Evolutionary conservation across 2,113 vertebrate species (phyloP).

Genomic region (Dasypus novemcinctus): DNA sequence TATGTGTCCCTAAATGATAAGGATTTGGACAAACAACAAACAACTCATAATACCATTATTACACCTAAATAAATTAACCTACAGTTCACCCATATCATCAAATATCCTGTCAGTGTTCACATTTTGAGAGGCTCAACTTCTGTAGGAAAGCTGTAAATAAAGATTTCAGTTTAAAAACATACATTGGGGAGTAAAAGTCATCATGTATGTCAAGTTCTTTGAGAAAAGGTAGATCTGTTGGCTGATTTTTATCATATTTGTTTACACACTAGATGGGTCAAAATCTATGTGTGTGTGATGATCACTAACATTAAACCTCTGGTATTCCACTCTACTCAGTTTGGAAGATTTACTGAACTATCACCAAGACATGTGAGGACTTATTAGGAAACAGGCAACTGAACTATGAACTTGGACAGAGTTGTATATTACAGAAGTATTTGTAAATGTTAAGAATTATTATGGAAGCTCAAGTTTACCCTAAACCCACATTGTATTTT

Average conservation of each 20-base stretch:
- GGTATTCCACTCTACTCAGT: not conserved
- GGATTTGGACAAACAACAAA: not conserved
- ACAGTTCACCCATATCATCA: not conserved
- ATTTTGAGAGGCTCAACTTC: constrained; percentile 8
- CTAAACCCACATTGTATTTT: not conserved
- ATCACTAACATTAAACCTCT: not conserved
- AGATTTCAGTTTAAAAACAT: constrained; percentile 15
- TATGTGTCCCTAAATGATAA: not conserved
- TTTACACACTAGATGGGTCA: not conserved
- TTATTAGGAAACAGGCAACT: constrained; percentile 24
- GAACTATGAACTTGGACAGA: constrained; percentile 18
- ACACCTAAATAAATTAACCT: not conserved
- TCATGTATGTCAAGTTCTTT: not conserved
- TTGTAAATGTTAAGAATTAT: constrained; percentile 41
- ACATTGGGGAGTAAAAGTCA: not conserved
- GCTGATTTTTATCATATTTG: not conserved
- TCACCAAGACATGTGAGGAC: not conserved
- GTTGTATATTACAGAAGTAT: not conserved
- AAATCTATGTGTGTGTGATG: not conserved
- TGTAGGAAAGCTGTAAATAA: constrained; percentile 35
- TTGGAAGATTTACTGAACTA: not conserved
- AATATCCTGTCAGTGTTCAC: not conserved
- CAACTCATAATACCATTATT: not conserved
- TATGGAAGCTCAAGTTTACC: not conserved
- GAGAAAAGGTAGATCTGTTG: not conserved